Percentiles rank a stretch among this genome's conserved stretches.
Conservation (phyloP, 2,113 vertebrate species). For the Erythrocercus mccallii region DNA sequence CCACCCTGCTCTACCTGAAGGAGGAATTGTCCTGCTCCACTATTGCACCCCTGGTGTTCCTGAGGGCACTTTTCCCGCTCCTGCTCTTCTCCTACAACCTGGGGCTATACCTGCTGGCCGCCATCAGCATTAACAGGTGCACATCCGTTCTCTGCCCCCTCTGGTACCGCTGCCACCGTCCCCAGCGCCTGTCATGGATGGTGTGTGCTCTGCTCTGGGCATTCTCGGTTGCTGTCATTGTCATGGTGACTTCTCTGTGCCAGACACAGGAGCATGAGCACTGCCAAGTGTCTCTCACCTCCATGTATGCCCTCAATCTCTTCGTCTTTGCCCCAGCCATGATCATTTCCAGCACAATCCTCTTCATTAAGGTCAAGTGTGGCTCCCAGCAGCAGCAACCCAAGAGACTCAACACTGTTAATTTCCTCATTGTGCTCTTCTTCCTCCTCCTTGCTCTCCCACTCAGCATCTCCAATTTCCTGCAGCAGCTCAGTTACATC, state of each 20-base stretch:
- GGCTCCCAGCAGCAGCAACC: not conserved
- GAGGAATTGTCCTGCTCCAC: not conserved
- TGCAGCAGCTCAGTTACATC: not conserved
- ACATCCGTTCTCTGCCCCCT: rapidly evolving
- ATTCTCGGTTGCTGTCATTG: slow-evolving; percentile 21
- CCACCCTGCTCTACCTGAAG: not conserved
- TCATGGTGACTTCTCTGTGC: slow-evolving; percentile 43
- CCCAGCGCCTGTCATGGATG: not conserved
- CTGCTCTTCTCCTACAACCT: not conserved
- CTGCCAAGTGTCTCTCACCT: not conserved
- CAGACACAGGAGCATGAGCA: rapidly evolving
- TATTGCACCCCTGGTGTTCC: rapidly evolving
- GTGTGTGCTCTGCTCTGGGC: slow-evolving; percentile 59
- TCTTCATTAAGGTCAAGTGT: slow-evolving; percentile 25
- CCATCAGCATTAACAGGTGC: not conserved
- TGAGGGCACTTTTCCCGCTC: not conserved
- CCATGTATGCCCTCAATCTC: not conserved
- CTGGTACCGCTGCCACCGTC: not conserved
- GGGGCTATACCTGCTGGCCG: not conserved
- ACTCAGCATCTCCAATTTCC: not conserved
- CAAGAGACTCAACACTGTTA: not conserved
- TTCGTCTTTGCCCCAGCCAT: slow-evolving; percentile 24
- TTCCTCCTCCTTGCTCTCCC: not conserved
- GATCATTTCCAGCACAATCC: slow-evolving; percentile 8
- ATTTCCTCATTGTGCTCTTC: not conserved